Evolutionary conservation across 2,113 vertebrate species (phyloP).

Genomic region (human (Homo sapiens)): DNA sequence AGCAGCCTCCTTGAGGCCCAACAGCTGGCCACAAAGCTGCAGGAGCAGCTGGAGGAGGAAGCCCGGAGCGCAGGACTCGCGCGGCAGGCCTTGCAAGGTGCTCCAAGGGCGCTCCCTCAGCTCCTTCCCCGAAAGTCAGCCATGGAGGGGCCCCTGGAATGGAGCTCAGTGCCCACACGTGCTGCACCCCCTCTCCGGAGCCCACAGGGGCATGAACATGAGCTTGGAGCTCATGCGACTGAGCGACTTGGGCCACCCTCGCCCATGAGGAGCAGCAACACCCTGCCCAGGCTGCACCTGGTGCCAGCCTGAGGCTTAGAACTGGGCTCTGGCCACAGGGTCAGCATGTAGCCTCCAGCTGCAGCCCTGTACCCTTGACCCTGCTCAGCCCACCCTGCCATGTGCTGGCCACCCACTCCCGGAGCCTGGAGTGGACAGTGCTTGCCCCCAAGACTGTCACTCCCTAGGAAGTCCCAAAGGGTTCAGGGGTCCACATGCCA

Average conservation of each 20-base stretch:
- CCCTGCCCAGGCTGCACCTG: neutral
- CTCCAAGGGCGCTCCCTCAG: fast-evolving
- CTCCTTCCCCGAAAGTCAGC: fast-evolving
- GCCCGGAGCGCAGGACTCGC: slow-evolving; percentile 74
- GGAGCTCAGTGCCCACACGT: neutral
- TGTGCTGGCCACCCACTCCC: fast-evolving
- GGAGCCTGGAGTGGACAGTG: neutral
- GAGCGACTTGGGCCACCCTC: fast-evolving
- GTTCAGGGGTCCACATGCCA: fast-evolving
- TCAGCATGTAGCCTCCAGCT: neutral
- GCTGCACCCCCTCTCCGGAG: fast-evolving
- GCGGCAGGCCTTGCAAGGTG: slow-evolving; percentile 87
- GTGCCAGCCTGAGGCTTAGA: neutral
- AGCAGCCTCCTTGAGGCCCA: slow-evolving; percentile 86
- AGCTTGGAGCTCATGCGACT: neutral
- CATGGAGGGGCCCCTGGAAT: fast-evolving
- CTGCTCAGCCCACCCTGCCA: neutral
- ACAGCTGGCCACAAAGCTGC: slow-evolving; percentile 82
- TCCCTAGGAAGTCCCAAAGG: neutral
- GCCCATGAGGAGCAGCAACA: fast-evolving
- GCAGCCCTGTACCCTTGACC: fast-evolving
- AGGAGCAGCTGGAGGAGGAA: slow-evolving; percentile 85
- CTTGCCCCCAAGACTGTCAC: neutral
- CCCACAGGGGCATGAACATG: fast-evolving
- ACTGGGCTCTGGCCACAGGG: no score